Conservation (phyloP, 2,113 vertebrate genomes). For the Nibea coibor region DNA sequence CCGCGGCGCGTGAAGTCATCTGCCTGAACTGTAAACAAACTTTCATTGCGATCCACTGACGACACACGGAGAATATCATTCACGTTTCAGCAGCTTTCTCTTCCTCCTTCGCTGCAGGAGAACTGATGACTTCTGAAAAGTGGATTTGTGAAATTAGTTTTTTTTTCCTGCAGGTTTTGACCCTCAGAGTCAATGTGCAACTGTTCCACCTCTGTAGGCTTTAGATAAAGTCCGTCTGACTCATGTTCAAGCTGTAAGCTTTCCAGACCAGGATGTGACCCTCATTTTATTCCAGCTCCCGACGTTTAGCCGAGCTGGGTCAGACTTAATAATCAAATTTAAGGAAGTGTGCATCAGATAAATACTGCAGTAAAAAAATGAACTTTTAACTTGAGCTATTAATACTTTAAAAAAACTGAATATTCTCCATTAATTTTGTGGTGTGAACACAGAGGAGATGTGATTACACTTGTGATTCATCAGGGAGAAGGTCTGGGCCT, state of each 20-base stretch:
- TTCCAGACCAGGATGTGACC: slow-evolving; percentile 38
- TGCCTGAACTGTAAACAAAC: slow-evolving; percentile 28
- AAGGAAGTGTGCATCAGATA: neutral
- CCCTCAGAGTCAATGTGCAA: slow-evolving; percentile 2
- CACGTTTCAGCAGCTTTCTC: slow-evolving; percentile 44
- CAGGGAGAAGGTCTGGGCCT: slow-evolving; percentile 39
- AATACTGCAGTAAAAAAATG: slow-evolving; percentile 9
- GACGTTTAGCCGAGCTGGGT: slow-evolving; percentile 48
- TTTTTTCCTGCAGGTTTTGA: slow-evolving; percentile 17
- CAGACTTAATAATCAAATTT: slow-evolving; percentile 1
- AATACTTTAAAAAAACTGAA: slow-evolving; percentile 19
- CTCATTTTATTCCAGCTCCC: slow-evolving; percentile 37
- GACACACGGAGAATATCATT: slow-evolving; percentile 2
- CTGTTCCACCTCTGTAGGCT: slow-evolving; percentile 19
- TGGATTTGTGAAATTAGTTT: slow-evolving; percentile 34
- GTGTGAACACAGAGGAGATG: slow-evolving; percentile 46
- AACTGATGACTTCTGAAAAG: slow-evolving; percentile 35
- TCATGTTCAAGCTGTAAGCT: slow-evolving; percentile 40
- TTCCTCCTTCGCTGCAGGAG: neutral
- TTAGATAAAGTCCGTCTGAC: slow-evolving; percentile 10
- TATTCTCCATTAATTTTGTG: slow-evolving; percentile 26
- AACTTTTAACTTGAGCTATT: slow-evolving; percentile 17
- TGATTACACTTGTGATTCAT: slow-evolving; percentile 61
- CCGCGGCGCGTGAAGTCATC: slow-evolving; percentile 16
- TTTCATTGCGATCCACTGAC: slow-evolving; percentile 5